These are phyloP conservation scores for Epiblema foenella DNA, from an alignment of 2,888 invertebrate species.

Conservation along the genomic window DNA sequence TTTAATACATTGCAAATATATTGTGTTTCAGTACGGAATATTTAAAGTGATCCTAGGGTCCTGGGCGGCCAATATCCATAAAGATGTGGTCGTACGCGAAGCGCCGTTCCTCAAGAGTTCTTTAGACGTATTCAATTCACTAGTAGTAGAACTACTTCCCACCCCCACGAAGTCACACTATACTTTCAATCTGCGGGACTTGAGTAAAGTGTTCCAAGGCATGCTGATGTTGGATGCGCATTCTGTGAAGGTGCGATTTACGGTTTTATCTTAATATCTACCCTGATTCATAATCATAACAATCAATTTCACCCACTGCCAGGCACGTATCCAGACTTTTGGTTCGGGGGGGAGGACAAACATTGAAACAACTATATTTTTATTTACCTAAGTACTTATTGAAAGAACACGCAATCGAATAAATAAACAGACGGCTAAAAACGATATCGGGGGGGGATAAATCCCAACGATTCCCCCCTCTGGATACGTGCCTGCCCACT, in stretches of 20 bases:
- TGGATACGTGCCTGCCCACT: too few species aligned
- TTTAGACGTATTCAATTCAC: conserved; percentile 87
- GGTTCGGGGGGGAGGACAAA: too few species aligned
- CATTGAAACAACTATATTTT: too few species aligned
- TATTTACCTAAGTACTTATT: too few species aligned
- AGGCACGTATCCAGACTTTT: too few species aligned
- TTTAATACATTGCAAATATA: too few species aligned
- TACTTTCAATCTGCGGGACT: conserved; percentile 94
- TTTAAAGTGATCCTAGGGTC: conserved; percentile 89
- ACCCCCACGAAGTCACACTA: conserved; percentile 96
- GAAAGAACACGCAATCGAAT: too few species aligned
- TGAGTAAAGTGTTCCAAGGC: conserved; percentile 93
- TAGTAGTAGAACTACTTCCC: conserved; percentile 90
- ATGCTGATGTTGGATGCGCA: conserved; percentile 89
- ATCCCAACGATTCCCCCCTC: too few species aligned
- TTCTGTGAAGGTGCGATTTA: conserved; percentile 81
- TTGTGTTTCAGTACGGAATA: conserved; percentile 73
- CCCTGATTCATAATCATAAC: too few species aligned
- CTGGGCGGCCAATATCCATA: conserved; percentile 84
- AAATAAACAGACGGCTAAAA: too few species aligned
- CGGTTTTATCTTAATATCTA: background rate
- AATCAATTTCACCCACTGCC: too few species aligned
- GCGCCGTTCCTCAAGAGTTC: conserved; percentile 87
- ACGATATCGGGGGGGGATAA: too few species aligned
- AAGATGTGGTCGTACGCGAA: conserved; percentile 60